phyloP scores from a whole-genome alignment of 2,797 vertebrate species.

The Orientallactaga sibirica region DNA sequence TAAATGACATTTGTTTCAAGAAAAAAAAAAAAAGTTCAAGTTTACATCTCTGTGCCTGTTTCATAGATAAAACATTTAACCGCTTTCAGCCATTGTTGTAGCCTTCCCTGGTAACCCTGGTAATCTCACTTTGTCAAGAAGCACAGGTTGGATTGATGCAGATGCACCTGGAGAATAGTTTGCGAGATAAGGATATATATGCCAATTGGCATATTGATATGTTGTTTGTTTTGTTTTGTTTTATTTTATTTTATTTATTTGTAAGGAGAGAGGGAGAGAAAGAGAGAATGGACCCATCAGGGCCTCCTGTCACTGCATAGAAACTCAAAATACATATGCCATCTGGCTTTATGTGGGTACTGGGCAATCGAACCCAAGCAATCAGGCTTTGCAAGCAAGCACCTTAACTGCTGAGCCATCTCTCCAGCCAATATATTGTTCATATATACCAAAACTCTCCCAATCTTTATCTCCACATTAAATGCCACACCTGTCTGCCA shows the following conservation, averaged over 20 bases:
- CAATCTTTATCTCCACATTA: background rate
- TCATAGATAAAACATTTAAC: constrained; percentile 17
- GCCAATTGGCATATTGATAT: no score
- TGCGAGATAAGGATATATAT: background rate
- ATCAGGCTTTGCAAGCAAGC: no score
- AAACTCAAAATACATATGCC: no score
- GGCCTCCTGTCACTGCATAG: no score
- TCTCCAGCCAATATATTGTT: no score
- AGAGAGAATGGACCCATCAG: no score
- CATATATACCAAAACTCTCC: background rate
- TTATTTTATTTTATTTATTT: no score
- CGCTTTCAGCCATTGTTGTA: background rate
- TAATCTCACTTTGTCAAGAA: background rate
- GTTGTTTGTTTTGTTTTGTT: no score
- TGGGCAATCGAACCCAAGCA: no score
- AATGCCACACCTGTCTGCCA: background rate
- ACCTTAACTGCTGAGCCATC: no score
- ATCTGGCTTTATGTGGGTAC: no score
- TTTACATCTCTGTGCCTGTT: constrained; percentile 80
- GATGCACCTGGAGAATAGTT: background rate
- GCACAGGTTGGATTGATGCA: background rate
- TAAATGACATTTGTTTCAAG: constrained; percentile 78
- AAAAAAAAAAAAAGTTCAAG: constrained; percentile 50
- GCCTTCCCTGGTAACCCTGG: background rate
- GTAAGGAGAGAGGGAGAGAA: no score